These are phyloP conservation scores for Papilio glaucus DNA, from an alignment of 1,140 invertebrate species.

Conservation along the genomic window DNA sequence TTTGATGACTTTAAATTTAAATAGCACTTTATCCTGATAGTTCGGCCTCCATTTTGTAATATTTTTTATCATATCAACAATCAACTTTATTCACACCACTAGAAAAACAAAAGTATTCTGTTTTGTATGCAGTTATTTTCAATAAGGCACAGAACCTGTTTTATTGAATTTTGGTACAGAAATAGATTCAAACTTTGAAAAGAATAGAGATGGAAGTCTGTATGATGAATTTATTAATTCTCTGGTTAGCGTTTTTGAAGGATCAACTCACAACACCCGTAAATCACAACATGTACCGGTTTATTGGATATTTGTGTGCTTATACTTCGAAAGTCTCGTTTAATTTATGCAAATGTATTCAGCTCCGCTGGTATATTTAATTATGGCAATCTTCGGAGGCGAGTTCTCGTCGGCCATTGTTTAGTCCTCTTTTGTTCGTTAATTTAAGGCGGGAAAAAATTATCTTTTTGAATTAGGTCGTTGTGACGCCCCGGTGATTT, in stretches of 20 bases:
- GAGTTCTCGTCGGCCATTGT: not conserved
- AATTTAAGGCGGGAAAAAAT: constrained; percentile 22
- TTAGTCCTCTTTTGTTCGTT: constrained; percentile 18
- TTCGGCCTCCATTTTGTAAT: too few relatives aligned
- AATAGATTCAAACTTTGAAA: too few relatives aligned
- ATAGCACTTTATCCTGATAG: too few relatives aligned
- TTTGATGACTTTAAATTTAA: too few relatives aligned
- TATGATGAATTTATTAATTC: too few relatives aligned
- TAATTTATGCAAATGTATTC: constrained; percentile 11
- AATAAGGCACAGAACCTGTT: too few relatives aligned
- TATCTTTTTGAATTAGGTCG: constrained; percentile 15
- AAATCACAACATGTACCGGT: not conserved
- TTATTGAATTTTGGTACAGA: too few relatives aligned
- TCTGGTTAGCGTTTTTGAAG: too few relatives aligned
- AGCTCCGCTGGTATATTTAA: not conserved
- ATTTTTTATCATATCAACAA: not conserved
- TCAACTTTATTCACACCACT: too few relatives aligned
- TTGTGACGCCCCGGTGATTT: constrained; percentile 2
- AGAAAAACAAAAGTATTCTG: too few relatives aligned
- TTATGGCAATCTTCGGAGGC: constrained; percentile 1
- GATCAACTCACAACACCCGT: not conserved
- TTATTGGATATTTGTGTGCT: not conserved
- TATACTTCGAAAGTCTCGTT: not conserved
- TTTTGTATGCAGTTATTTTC: too few relatives aligned
- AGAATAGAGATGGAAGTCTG: too few relatives aligned